Evolutionary conservation across 1,140 invertebrate genomes (phyloP).

Genomic region (Orius insidiosus): DNA sequence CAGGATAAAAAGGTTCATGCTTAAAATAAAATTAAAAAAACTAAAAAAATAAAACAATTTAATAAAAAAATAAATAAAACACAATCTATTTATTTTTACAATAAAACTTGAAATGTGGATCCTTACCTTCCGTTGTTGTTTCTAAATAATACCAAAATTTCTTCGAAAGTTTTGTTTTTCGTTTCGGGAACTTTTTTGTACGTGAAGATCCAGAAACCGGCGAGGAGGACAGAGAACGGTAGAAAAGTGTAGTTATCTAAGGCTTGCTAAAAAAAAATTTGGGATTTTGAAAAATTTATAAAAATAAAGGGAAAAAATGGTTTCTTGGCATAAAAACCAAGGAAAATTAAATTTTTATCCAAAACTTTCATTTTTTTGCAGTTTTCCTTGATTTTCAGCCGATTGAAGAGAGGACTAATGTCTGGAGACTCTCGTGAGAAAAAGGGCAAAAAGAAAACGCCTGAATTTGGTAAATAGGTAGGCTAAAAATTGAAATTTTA

Average conservation of each 20-base stretch:
- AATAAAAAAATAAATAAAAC: too few relatives aligned
- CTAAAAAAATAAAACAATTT: too few relatives aligned
- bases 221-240: slow-evolving; percentile 88
- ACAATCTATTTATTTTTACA: too few relatives aligned
- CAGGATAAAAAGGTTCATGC: too few relatives aligned
- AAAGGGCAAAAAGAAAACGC: too few relatives aligned
- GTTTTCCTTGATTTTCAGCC: not conserved
- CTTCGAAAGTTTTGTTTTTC: slow-evolving; percentile 96
- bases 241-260: slow-evolving; percentile 93
- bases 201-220: slow-evolving; percentile 93
- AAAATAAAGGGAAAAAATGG: not conserved
- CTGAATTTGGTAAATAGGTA: too few relatives aligned
- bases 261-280: slow-evolving; percentile 45
- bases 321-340: too few relatives aligned
- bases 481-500: not conserved
- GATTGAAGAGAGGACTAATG: not conserved
- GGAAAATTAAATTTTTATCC: too few relatives aligned
- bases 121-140: slow-evolving; percentile 69
- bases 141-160: slow-evolving; percentile 82
- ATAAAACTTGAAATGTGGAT: not conserved
- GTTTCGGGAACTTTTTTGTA: slow-evolving; percentile 97
- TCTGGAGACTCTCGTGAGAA: too few relatives aligned
- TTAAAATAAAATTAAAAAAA: too few relatives aligned
- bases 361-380: too few relatives aligned
- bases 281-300: not conserved